phyloP scores from a whole-genome alignment of 2,797 vertebrate species.

The Oryzias sinensis region DNA sequence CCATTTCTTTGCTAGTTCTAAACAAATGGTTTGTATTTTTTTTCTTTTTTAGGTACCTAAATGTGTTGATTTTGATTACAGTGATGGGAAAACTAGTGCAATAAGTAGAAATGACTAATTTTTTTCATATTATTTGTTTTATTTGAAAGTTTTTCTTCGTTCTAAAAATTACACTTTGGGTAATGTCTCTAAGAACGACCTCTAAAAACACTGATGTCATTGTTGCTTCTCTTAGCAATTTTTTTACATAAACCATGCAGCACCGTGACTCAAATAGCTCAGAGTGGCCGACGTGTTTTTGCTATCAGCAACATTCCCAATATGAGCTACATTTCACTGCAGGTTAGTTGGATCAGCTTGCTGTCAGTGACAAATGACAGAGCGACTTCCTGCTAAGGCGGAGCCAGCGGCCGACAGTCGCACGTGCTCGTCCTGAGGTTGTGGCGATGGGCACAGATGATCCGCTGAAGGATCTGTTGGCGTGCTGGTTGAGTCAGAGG shows the following conservation, averaged over 20 bases:
- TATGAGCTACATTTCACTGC: constrained; percentile 58
- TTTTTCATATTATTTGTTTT: not conserved
- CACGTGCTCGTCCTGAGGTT: constrained; percentile 46
- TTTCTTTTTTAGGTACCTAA: too few species aligned
- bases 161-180: not conserved
- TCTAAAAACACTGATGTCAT: constrained; percentile 48
- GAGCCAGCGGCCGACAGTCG: constrained; percentile 49
- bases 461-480: constrained; percentile 50
- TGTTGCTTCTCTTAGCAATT: constrained; percentile 55
- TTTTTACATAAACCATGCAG: constrained; percentile 51
- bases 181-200: constrained; percentile 29
- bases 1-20: too few species aligned
- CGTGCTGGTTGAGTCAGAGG: constrained; percentile 65
- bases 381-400: constrained; percentile 42
- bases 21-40: too few species aligned
- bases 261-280: constrained; percentile 68
- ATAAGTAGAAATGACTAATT: too few species aligned
- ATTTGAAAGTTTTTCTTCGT: not conserved
- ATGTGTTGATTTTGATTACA: too few species aligned
- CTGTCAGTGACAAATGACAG: constrained; percentile 64
- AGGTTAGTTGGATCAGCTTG: constrained; percentile 55
- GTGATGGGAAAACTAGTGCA: too few species aligned
- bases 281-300: constrained; percentile 41
- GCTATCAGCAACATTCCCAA: constrained; percentile 51
- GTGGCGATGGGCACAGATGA: constrained; percentile 66